Conservation (phyloP, 2,113 vertebrate species). For the Megaceryle torquata region DNA sequence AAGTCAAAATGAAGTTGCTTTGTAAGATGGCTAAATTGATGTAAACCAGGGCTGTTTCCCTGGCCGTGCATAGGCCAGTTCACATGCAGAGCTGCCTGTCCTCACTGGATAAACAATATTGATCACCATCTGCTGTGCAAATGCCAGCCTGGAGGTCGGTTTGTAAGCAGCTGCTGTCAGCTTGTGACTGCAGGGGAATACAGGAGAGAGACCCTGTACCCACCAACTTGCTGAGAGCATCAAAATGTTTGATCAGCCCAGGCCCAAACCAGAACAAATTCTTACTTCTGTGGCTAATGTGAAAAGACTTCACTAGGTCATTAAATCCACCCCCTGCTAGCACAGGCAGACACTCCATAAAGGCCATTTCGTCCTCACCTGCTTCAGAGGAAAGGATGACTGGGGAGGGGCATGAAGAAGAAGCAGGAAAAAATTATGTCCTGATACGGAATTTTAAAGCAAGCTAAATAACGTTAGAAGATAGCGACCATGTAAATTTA, state of each 20-base stretch:
- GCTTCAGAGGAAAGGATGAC: neutral
- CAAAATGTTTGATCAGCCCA: neutral
- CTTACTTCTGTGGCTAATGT: neutral
- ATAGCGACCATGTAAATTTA: accelerated
- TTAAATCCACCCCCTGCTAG: neutral
- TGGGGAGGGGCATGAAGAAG: neutral
- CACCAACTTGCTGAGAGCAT: neutral
- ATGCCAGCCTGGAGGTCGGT: neutral
- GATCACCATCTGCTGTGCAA: neutral
- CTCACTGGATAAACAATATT: neutral
- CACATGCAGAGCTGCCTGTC: neutral
- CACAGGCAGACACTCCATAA: neutral
- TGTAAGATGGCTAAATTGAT: neutral
- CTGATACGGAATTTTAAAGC: neutral
- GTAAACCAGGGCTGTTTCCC: neutral
- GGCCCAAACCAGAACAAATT: neutral
- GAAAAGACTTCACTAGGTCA: neutral
- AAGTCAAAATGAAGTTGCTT: neutral
- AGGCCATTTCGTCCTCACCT: neutral
- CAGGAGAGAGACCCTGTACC: accelerated
- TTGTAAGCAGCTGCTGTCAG: neutral
- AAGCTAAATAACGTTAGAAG: neutral
- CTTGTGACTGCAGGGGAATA: neutral
- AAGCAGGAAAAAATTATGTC: neutral
- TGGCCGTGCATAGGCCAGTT: neutral